Evolutionary conservation across 2,797 vertebrate species (phyloP), one percentile per base, ranked within the genome.

Genomic region (Ammospiza maritima): DNA sequence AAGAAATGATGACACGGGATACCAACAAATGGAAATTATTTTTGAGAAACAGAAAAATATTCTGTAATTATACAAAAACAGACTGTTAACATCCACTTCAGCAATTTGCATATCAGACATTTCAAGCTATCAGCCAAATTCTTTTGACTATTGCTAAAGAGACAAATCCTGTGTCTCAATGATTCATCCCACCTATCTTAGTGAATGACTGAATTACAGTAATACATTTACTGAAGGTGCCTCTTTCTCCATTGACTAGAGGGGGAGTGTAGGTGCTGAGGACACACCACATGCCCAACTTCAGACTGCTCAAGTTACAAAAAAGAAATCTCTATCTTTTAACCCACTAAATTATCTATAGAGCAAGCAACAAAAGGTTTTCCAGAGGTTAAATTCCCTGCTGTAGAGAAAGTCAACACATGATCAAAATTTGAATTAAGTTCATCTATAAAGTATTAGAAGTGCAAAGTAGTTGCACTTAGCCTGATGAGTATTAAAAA

Each of bases 281-380:
- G 36, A 69, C 56, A 81, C 54, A 78, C 9, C 44, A 58, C 13
- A 15, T 8, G 29, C 10, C 11, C 5, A 11, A 45, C 20, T 88
- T 69, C 3, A 77, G 32, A 69, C 34, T 17, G 22, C 47, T 80
- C 12, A 56, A 69, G 23, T 60, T 65, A 38, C 2, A 12, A 64
- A 50, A 80, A 90, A 81, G 62, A 85, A 76, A 58, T 36, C 30
- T 61, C 40, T 47, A 23, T 54, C 51, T 40, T 88, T 93, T 66
- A 90, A 78, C 44, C 13, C 75, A 47, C 54, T 69, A 20, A 60
- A 66, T 78, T 78, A 84, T 40, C 50, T 48, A 9, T 8, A 78
- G 32, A 26, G 20, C 30, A 48, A 69, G 42, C 0, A 7, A 56
- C 20, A 72, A 47, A 47, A 65, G 4, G 5, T 29, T 85, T 60